Base-by-base conservation (phyloP, 1,140 invertebrate genomes). In the Pinna nobilis region DNA sequence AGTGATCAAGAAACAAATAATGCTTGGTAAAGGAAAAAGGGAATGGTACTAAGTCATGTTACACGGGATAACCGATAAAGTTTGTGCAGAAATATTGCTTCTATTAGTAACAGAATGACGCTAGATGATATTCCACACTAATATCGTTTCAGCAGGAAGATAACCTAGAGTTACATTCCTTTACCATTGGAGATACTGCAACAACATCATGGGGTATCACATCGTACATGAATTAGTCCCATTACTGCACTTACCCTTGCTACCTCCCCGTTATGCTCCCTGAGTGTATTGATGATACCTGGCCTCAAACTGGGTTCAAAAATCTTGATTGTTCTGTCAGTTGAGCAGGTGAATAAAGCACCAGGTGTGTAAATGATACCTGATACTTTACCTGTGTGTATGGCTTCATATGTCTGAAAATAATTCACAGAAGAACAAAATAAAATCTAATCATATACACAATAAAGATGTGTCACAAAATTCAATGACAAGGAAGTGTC, bases 371-470 rank as follows among this genome's bases (percentile, higher is more conserved):
- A 72, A 4, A 74, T 37, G 13, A 86, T 70, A 0, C 80, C 80
- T 6, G 83, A 84, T 47, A 84, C 57, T 76, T 82, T 86, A 3
- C 81, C 77, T 6, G 25, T 75, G 49, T 86, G 84, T 13, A 80
- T 80, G 28, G 82, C 76, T 64, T 84, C 78, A 73, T 80, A 84
- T 25, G 73, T 79, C 84, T 86, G 71, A 39, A 76, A 72, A 68
- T 9, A 60, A 64, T 32, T 25, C 1, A 37, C 65, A 1, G 20
- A 59, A 30, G 7, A 59, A 18, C n/a, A 59, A 51, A 25, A 15
- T 51, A 50, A 9, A 50, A 6, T 50, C n/a, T 50, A 11, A 1
- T 33, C 0, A n/a, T n/a, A n/a, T n/a, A n/a, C n/a, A n/a, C n/a
- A n/a, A n/a, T n/a, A n/a, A n/a, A n/a, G n/a, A n/a, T n/a, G n/a